These are phyloP conservation scores for Daktulosphaira vitifoliae DNA, from an alignment of 1,140 invertebrate species.

Conservation along the genomic window DNA sequence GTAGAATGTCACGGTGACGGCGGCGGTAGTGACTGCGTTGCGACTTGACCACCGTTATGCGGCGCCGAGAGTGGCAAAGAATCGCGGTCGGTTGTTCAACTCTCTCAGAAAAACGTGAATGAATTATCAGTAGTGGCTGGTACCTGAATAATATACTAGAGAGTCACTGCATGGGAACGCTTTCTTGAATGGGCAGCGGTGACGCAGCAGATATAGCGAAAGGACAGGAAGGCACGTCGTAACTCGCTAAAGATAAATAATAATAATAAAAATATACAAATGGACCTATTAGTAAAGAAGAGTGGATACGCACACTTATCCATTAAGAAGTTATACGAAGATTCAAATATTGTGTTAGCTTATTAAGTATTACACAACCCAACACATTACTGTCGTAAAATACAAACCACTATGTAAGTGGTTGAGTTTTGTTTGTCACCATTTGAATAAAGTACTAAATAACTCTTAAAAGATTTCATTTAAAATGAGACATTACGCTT, in stretches of 20 bases:
- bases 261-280: conserved; percentile 1
- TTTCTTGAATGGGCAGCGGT: conserved; percentile 31
- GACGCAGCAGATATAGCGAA: no score
- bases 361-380: no score
- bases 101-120: conserved; percentile 29
- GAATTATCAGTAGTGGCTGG: conserved; percentile 20
- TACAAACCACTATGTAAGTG: no score
- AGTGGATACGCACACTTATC: background rate
- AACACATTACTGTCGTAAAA: no score
- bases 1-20: background rate
- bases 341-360: no score
- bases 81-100: conserved; percentile 33
- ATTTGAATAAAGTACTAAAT: no score
- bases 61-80: background rate
- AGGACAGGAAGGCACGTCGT: conserved; percentile 28
- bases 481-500: no score
- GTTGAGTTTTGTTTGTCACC: no score
- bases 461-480: no score
- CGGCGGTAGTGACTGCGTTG: background rate
- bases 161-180: conserved; percentile 4
- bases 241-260: conserved; percentile 19
- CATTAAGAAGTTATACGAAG: background rate
- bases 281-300: conserved; percentile 26
- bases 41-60: background rate
- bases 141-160: no score